Conservation (phyloP, 1,140 invertebrate species). For the Megalopta genalis region DNA sequence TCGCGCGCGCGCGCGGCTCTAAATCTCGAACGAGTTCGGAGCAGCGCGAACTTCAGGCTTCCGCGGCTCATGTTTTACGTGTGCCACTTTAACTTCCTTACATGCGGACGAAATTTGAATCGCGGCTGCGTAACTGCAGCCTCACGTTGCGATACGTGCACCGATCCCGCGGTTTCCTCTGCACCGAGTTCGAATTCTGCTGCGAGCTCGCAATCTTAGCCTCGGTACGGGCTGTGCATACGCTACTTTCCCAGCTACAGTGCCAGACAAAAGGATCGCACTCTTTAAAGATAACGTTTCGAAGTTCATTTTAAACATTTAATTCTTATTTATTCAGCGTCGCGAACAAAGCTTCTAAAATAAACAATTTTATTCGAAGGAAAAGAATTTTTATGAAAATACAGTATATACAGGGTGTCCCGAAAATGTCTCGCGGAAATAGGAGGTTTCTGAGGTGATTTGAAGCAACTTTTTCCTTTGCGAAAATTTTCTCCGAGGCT, state of each 20-base stretch:
- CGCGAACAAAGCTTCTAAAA: too few relatives aligned
- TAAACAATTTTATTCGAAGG: too few relatives aligned
- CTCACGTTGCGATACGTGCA: background rate
- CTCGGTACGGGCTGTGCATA: constrained; percentile 7
- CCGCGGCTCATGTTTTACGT: constrained; percentile 7
- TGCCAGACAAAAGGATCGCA: too few relatives aligned
- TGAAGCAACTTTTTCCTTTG: too few relatives aligned
- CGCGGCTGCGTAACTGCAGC: constrained; percentile 1
- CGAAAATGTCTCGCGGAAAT: too few relatives aligned
- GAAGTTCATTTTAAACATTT: too few relatives aligned
- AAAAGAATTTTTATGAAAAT: too few relatives aligned
- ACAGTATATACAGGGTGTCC: too few relatives aligned
- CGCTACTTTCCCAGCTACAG: background rate
- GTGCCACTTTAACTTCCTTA: constrained; percentile 2
- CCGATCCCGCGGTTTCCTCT: constrained; percentile 8
- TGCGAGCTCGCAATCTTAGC: constrained; percentile 31
- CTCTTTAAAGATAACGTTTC: too few relatives aligned
- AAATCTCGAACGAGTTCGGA: background rate
- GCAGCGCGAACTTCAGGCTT: background rate
- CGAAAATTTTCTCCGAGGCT: too few relatives aligned
- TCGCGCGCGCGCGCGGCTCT: background rate
- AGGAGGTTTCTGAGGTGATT: too few relatives aligned
- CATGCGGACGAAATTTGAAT: background rate
- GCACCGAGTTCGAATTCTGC: constrained; percentile 18
- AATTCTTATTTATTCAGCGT: too few relatives aligned